Evolutionary conservation across 2,888 invertebrate genomes (phyloP).

Genomic region (Unio pictorum): DNA sequence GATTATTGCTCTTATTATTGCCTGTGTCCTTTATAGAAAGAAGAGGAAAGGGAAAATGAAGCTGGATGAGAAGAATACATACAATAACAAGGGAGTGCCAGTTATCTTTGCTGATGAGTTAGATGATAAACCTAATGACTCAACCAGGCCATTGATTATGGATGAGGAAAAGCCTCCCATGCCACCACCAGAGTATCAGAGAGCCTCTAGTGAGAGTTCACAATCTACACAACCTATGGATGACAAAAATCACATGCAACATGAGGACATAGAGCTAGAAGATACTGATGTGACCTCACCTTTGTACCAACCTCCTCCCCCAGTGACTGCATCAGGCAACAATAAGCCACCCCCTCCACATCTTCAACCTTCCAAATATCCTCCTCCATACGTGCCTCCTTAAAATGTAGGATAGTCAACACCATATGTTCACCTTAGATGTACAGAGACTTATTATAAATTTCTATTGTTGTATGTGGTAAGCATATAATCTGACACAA

Average conservation of each 20-base stretch:
- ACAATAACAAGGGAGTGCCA: conserved; percentile 80
- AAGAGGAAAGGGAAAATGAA: conserved; percentile 86
- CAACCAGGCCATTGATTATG: conserved; percentile 91
- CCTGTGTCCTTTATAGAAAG: conserved; percentile 88
- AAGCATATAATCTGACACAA: too few relatives aligned
- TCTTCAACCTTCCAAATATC: conserved; percentile 85
- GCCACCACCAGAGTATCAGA: conserved; percentile 62
- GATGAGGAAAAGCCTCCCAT: conserved; percentile 93
- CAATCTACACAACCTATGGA: conserved; percentile 48
- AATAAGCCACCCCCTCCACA: conserved; percentile 60
- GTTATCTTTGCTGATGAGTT: conserved; percentile 96
- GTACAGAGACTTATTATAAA: too few relatives aligned
- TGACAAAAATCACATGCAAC: conserved; percentile 25
- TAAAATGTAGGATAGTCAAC: conserved; percentile 76
- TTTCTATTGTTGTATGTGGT: too few relatives aligned
- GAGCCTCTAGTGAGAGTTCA: conserved; percentile 59
- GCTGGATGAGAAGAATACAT: conserved; percentile 79
- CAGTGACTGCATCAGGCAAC: conserved; percentile 51
- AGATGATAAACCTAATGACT: conserved; percentile 86
- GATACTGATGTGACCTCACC: conserved; percentile 53
- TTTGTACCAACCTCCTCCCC: conserved; percentile 61
- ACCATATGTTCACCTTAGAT: too few relatives aligned
- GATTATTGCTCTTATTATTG: conserved; percentile 87
- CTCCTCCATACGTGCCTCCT: conserved; percentile 97
- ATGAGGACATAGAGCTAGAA: conserved; percentile 49